Percentiles rank a stretch among this genome's conserved stretches.
Evolutionary conservation across 2,797 vertebrate genomes (phyloP).

Genomic region (Hippopotamyrus pictus): DNA sequence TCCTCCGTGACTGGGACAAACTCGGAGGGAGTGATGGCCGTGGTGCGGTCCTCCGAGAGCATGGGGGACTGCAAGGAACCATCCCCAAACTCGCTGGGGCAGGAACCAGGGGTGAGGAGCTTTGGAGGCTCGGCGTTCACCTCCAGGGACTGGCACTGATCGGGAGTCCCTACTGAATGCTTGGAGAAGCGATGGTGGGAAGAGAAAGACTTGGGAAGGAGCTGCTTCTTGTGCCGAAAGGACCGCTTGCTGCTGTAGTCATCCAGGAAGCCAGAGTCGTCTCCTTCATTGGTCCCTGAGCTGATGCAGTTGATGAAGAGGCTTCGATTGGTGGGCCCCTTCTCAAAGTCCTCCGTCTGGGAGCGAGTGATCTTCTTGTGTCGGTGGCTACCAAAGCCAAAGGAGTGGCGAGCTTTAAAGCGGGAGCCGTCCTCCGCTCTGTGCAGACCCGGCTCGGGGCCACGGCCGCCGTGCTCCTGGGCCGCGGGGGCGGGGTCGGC

Average conservation of each 20-base stretch:
- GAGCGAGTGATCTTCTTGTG: conserved; percentile 89
- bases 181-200: conserved; percentile 85
- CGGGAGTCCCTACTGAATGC: conserved; percentile 47
- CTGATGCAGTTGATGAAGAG: conserved; percentile 96
- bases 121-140: conserved; percentile 57
- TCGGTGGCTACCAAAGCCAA: conserved; percentile 77
- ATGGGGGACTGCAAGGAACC: conserved; percentile 82
- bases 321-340: conserved; percentile 74
- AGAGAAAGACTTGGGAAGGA: conserved; percentile 90
- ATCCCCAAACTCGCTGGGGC: conserved; percentile 67
- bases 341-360: conserved; percentile 87
- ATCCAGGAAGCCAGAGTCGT: conserved; percentile 90
- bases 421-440: conserved; percentile 66
- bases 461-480: conserved; percentile 56
- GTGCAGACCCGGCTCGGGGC: conserved; percentile 55
- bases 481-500: conserved; percentile 59
- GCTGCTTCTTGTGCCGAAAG: conserved; percentile 75
- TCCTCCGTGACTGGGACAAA: conserved; percentile 86
- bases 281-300: conserved; percentile 82
- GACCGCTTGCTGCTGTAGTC: conserved; percentile 68
- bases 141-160: conserved; percentile 57
- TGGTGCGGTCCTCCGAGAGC: conserved; percentile 86
- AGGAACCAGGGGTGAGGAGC: conserved; percentile 60
- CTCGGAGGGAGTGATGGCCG: conserved; percentile 86
- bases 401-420: conserved; percentile 75